phyloP scores from a whole-genome alignment of 1,140 invertebrate species.

The Hylaeus anthracinus region DNA sequence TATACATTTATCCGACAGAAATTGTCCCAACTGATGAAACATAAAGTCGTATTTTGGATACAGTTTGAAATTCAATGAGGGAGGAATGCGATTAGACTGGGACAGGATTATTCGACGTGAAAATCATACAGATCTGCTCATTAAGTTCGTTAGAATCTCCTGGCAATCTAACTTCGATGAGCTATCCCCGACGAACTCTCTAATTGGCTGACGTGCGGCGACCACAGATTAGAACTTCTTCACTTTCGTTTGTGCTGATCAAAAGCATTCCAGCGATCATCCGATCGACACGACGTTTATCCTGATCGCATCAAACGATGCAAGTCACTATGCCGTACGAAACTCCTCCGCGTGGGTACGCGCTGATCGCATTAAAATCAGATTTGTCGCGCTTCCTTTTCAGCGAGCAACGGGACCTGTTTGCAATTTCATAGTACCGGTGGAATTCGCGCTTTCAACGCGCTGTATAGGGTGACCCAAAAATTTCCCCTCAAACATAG shows the following conservation, averaged over 20 bases:
- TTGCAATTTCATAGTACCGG: slow-evolving; percentile 57
- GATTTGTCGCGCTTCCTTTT: slow-evolving; percentile 53
- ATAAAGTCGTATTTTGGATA: neutral
- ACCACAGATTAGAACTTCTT: slow-evolving; percentile 60
- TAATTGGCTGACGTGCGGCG: slow-evolving; percentile 63
- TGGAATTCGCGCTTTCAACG: slow-evolving; percentile 52
- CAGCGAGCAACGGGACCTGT: slow-evolving; percentile 45
- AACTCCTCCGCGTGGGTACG: slow-evolving; percentile 12
- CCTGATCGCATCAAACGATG: slow-evolving; percentile 2
- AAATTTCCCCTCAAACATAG: too few relatives aligned
- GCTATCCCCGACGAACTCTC: slow-evolving; percentile 42
- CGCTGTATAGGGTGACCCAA: slow-evolving; percentile 27
- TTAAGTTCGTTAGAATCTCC: slow-evolving; percentile 22
- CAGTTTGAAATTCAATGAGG: neutral
- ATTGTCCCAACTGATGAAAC: neutral
- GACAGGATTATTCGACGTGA: slow-evolving; percentile 37
- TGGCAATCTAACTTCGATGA: slow-evolving; percentile 60
- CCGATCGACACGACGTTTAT: slow-evolving; percentile 15
- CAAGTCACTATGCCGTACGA: slow-evolving; percentile 15
- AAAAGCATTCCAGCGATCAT: slow-evolving; percentile 34
- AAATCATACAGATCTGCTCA: slow-evolving; percentile 45
- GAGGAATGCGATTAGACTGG: slow-evolving; percentile 6
- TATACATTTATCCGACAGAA: too few relatives aligned
- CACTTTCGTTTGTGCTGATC: slow-evolving; percentile 48
- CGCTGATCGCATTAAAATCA: slow-evolving; percentile 52